Base-by-base conservation (phyloP, 2,888 invertebrate genomes). In the Doris montereyensis region DNA sequence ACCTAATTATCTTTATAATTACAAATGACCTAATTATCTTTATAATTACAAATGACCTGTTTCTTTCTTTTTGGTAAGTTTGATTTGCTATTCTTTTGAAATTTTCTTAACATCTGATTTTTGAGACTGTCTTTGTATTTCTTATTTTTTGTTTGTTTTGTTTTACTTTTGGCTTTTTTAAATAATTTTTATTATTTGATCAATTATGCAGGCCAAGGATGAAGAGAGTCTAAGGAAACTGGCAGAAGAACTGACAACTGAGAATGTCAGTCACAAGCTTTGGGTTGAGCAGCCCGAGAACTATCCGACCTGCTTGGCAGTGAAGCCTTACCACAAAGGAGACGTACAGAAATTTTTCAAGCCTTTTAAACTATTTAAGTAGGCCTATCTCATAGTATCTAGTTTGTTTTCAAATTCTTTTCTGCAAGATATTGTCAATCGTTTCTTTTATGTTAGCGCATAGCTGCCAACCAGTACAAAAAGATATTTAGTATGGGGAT, bases 231-330 rank as follows among this genome's bases (percentile, higher is more conserved):
- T 99, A 77, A 92, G 92, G 62, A 93, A 94, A 85, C 90, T 98
- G 32, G 94, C 94, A 80, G 93, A 94, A 77, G 94, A 94, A 88
- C 92, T 99, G 81, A 93, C 93, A 81, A 94, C 94, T 86, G 94
- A 95, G 86, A 93, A 94, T 28, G 94, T 99, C 82, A 94, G 94
- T 83, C 96, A 97, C 91, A 98, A 97, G 91, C 89, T 98, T 71
- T 99, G 98, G 98, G 95, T 96, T 79, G 98, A 99, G 92, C 97
- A 98, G 90, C 98, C 98, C 17, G 99, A 99, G 92, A 96, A 98
- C 91, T 95, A 97, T 89, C 95, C 97, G 26, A 98, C 99, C 0
- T 98, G 98, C 91, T 92, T 99, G 85, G 98, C 96, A 10, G 92
- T 96, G 1, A 98, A 98, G 91, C 98, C 99, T 1, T 97, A 97